These are phyloP conservation scores for Solenopsis fugax DNA, from an alignment of 1,140 invertebrate genomes.

Conservation along the genomic window DNA sequence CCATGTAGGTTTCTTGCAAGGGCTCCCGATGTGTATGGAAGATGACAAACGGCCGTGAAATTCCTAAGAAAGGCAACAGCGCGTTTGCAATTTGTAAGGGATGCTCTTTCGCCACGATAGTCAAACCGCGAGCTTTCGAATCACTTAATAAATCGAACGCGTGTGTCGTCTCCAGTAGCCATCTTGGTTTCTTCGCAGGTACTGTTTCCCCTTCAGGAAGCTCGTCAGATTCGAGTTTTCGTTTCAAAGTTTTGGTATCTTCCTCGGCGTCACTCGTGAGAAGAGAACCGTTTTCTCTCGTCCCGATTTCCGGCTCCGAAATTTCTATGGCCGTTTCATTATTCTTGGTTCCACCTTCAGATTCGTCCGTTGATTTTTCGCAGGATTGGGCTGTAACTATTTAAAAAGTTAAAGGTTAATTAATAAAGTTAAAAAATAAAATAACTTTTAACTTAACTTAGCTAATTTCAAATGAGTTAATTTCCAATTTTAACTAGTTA, in stretches of 20 bases:
- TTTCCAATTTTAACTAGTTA: too few relatives aligned
- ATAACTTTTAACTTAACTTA: too few relatives aligned
- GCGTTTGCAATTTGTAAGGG: slow-evolving; percentile 92
- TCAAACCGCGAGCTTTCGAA: slow-evolving; percentile 91
- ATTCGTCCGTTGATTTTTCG: not conserved
- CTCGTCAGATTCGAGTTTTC: slow-evolving; percentile 59
- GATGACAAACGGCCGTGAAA: slow-evolving; percentile 94
- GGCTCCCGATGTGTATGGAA: slow-evolving; percentile 93
- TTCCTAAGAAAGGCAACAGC: slow-evolving; percentile 91
- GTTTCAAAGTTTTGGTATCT: slow-evolving; percentile 57
- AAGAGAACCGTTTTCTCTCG: slow-evolving; percentile 72
- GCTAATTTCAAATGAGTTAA: too few relatives aligned
- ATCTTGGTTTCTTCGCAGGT: slow-evolving; percentile 88
- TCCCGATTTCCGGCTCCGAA: slow-evolving; percentile 57
- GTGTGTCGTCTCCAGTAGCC: slow-evolving; percentile 89
- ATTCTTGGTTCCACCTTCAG: not conserved
- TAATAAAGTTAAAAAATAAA: too few relatives aligned
- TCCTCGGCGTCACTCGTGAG: not conserved
- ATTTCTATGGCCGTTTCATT: not conserved
- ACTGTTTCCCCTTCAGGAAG: not conserved
- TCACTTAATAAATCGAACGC: slow-evolving; percentile 87
- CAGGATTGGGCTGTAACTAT: too few relatives aligned
- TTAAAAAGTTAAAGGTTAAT: too few relatives aligned
- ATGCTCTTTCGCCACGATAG: slow-evolving; percentile 94
- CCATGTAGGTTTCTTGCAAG: slow-evolving; percentile 92